A percentile compares a stretch with the other conserved stretches of the same genome.
Evolutionary conservation across 2,113 vertebrate species (phyloP).

Genomic region (Hystrix brachyura): DNA sequence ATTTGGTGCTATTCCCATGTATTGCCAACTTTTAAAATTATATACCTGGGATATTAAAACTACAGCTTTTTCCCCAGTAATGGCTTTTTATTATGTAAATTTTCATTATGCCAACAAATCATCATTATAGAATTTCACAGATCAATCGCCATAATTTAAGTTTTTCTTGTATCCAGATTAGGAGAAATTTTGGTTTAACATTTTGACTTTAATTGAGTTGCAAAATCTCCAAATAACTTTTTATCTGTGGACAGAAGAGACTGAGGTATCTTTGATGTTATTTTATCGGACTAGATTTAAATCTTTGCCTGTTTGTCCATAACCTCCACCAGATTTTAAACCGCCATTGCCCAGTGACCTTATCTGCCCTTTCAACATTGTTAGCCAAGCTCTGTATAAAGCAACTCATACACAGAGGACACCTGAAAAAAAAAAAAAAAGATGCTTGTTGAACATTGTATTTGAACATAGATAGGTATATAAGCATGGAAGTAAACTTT

Average conservation of each 20-base stretch:
- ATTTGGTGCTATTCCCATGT: neutral
- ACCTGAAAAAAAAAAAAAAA: neutral
- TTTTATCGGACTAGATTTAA: neutral
- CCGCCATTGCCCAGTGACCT: neutral
- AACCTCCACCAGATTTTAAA: conserved; percentile 1
- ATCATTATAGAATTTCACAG: conserved; percentile 46
- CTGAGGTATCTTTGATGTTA: neutral
- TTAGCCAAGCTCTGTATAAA: neutral
- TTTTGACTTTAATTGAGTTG: neutral
- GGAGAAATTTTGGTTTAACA: neutral
- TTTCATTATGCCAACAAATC: neutral
- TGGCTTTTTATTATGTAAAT: conserved; percentile 46
- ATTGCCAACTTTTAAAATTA: conserved; percentile 37
- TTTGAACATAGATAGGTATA: neutral
- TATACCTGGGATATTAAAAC: neutral
- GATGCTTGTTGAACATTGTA: neutral
- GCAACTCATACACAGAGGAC: neutral
- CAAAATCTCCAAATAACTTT: conserved; percentile 12
- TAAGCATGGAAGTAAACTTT: neutral
- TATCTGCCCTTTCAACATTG: neutral
- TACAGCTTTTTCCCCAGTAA: neutral
- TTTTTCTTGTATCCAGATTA: neutral
- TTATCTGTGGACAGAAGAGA: neutral
- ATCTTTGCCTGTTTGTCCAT: neutral
- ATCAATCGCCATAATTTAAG: neutral